Evolutionary conservation across 1,140 invertebrate species (phyloP).

Genomic region (Drosophila burlai): DNA sequence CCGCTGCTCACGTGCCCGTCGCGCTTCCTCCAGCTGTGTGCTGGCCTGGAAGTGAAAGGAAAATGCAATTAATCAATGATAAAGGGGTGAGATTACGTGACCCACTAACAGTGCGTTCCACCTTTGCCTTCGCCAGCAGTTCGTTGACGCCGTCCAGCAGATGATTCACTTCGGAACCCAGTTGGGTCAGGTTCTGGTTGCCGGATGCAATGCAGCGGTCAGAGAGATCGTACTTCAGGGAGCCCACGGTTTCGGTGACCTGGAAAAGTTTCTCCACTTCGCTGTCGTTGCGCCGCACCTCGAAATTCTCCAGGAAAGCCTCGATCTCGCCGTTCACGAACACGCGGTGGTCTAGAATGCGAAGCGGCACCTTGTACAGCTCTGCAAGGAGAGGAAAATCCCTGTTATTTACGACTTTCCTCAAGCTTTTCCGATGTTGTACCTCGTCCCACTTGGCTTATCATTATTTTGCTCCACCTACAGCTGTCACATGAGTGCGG

Average conservation of each 20-base stretch:
- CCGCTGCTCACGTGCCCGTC: slow-evolving; percentile 88
- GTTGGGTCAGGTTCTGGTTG: slow-evolving; percentile 49
- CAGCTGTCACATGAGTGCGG: slow-evolving; percentile 66
- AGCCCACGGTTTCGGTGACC: slow-evolving; percentile 91
- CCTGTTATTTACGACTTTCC: not conserved
- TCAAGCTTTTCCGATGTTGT: slow-evolving; percentile 1
- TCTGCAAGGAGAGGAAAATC: slow-evolving; percentile 86
- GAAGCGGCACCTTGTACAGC: slow-evolving; percentile 92
- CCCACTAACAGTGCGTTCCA: slow-evolving; percentile 50
- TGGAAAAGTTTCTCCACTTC: slow-evolving; percentile 92
- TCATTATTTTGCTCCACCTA: slow-evolving; percentile 67
- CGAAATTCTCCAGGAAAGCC: slow-evolving; percentile 93
- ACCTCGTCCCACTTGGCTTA: slow-evolving; percentile 73
- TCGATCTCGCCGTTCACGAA: slow-evolving; percentile 94
- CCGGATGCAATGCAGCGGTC: slow-evolving; percentile 76
- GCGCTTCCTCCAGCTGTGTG: slow-evolving; percentile 86
- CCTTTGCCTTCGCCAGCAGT: slow-evolving; percentile 65
- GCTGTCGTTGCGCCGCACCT: slow-evolving; percentile 91
- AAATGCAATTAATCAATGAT: slow-evolving; percentile 14
- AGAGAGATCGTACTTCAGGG: slow-evolving; percentile 88
- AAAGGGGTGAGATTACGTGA: not conserved
- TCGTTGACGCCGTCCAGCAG: slow-evolving; percentile 55
- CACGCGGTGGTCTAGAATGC: slow-evolving; percentile 93
- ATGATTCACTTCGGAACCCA: slow-evolving; percentile 59
- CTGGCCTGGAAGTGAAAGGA: slow-evolving; percentile 84